These are phyloP conservation scores for Tachypleus tridentatus DNA, from an alignment of 1,140 invertebrate genomes.

Conservation along the genomic window DNA sequence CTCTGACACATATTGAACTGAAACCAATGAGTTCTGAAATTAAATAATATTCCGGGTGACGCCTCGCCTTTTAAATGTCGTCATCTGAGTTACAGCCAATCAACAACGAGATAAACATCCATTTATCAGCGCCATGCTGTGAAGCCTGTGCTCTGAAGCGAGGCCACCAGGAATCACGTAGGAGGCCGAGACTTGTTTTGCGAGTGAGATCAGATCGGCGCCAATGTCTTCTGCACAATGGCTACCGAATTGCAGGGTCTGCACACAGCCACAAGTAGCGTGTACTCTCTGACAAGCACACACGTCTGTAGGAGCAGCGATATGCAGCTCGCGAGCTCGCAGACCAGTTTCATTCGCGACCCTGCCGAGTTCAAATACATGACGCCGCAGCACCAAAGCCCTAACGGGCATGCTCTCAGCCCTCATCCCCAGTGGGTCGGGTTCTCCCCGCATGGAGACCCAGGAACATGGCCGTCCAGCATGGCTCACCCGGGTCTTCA, in stretches of 20 bases:
- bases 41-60: no score
- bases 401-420: constrained; percentile 25
- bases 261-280: not conserved
- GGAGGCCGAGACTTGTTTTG: no score
- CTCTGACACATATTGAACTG: no score
- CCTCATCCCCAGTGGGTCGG: constrained; percentile 20
- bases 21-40: no score
- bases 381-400: not conserved
- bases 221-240: not conserved
- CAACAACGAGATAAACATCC: no score
- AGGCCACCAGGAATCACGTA: no score
- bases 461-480: constrained; percentile 17
- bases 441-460: constrained; percentile 7
- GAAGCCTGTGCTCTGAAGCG: no score
- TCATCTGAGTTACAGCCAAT: no score
- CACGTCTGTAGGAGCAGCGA: not conserved
- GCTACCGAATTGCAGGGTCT: not conserved
- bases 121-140: no score
- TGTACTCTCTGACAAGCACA: constrained; percentile 1
- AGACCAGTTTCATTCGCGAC: constrained; percentile 6
- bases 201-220: no score
- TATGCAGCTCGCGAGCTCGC: not conserved
- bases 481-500: constrained; percentile 14
- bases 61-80: no score
- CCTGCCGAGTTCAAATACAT: not conserved